Base-by-base conservation (phyloP, 2,888 invertebrate species). In the Nesidiocoris tenuis region DNA sequence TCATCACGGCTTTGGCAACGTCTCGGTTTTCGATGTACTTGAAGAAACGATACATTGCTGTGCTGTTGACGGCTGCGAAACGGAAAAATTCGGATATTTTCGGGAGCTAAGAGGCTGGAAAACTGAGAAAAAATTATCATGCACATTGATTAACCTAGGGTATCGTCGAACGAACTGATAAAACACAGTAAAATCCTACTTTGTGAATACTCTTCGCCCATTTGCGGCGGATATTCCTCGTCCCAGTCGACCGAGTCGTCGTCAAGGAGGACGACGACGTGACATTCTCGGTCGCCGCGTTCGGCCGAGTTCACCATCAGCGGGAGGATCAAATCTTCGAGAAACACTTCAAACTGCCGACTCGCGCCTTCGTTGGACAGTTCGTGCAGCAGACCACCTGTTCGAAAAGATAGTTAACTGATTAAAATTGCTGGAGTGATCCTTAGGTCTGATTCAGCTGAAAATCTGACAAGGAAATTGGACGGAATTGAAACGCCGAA, bases 11-110 rank as follows among this genome's bases (percentile, higher is more conserved):
- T 82, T 99, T 99, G 5, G 99, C 99, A 3, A 99, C 98, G 83
- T 99, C 99, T 70, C 99, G 87, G 83, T 99, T 99, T 84, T 99
- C 99, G 79, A 99, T 98, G 85, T 99, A 99, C 84, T 98, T 98
- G 87, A 99, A 99, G 87, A 98, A 99, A 80, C 98, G 88, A 84
- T 98, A 96, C 88, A 98, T 91, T 59, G 94, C 93, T 2, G 97
- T 98, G 82, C 95, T 96, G 82, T 95, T 91, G 65, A 98, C 94
- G 76, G 97, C 92, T 92, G 83, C 18, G 22, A 21, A 12, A n/a
- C 85, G 75, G 17, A 12, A 39, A 65, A n/a, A n/a, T n/a, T n/a
- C n/a, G n/a, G n/a, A n/a, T n/a, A n/a, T n/a, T n/a, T n/a, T n/a
- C n/a, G n/a, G n/a, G n/a, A n/a, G n/a, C n/a, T n/a, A n/a, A n/a